Evolutionary conservation across 2,888 invertebrate species (phyloP).

Genomic region (Chromoteleia sp.): DNA sequence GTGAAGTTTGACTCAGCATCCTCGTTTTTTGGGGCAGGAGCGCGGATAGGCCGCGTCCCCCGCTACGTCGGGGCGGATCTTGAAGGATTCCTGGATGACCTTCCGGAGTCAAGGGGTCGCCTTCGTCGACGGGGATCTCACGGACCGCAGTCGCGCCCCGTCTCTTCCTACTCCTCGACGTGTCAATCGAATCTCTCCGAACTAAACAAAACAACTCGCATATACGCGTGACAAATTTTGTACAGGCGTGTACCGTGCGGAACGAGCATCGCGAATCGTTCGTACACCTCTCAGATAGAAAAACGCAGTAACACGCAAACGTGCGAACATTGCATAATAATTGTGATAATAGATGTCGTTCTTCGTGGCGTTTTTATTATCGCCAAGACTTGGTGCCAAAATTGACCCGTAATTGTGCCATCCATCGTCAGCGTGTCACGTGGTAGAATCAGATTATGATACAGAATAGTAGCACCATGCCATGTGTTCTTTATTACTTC

Average conservation of each 20-base stretch:
- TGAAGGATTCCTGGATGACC: conserved; percentile 61
- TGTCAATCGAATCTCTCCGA: conserved; percentile 20
- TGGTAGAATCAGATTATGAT: no score
- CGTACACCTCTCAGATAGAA: conserved; percentile 11
- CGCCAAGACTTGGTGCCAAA: no score
- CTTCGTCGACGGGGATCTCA: conserved; percentile 23
- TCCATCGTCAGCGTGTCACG: no score
- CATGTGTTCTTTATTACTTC: no score
- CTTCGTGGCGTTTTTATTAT: no score
- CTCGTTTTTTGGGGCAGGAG: conserved; percentile 64
- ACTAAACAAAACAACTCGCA: conserved; percentile 21
- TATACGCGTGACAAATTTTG: conserved; percentile 9
- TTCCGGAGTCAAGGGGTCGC: conserved; percentile 25
- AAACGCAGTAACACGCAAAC: no score
- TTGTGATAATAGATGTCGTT: no score
- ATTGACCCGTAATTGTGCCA: no score
- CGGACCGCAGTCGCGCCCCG: not conserved
- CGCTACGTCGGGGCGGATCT: conserved; percentile 49
- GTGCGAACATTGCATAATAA: no score
- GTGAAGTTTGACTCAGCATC: conserved; percentile 45
- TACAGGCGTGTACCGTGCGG: conserved; percentile 46
- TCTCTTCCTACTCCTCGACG: conserved; percentile 13
- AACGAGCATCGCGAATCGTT: conserved; percentile 32
- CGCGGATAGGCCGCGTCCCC: conserved; percentile 57
- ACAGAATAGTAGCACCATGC: no score